phyloP scores from a whole-genome alignment of 2,797 vertebrate species.

The Echeneis naucrates region DNA sequence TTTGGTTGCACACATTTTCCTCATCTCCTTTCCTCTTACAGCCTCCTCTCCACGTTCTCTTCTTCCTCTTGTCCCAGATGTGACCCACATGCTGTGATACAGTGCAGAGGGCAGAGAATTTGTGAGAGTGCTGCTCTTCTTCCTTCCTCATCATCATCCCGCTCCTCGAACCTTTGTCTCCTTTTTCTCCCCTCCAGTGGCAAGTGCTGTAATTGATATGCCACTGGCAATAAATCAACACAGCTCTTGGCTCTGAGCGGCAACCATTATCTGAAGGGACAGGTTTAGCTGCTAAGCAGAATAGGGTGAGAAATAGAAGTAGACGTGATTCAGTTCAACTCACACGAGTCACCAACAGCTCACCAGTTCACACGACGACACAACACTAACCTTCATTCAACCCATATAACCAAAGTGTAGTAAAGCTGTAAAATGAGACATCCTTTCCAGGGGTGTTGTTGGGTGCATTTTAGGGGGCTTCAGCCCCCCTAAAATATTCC shows the following conservation, averaged over 20 bases:
- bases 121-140: constrained; percentile 31
- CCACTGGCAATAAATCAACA: constrained; percentile 87
- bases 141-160: constrained; percentile 53
- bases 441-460: no score
- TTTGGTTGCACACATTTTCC: constrained; percentile 4
- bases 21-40: constrained; percentile 4
- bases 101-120: constrained; percentile 48
- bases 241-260: constrained; percentile 67
- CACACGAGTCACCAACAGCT: constrained; percentile 29
- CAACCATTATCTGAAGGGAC: constrained; percentile 82
- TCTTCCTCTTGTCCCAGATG: constrained; percentile 33
- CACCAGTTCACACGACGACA: constrained; percentile 27
- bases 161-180: constrained; percentile 53
- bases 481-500: no score
- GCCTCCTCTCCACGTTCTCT: constrained; percentile 10
- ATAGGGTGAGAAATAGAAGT: constrained; percentile 52
- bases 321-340: constrained; percentile 60
- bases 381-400: constrained; percentile 13
- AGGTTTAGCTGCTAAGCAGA: constrained; percentile 81
- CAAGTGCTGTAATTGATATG: constrained; percentile 87
- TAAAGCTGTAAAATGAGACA: constrained; percentile 6
- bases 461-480: no score
- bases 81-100: constrained; percentile 63
- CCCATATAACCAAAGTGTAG: constrained; percentile 40
- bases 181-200: constrained; percentile 64